A percentile compares a stretch with the other conserved stretches of the same genome.
Conservation (phyloP, 2,888 invertebrate species). For the Melinaea marsaeus region DNA sequence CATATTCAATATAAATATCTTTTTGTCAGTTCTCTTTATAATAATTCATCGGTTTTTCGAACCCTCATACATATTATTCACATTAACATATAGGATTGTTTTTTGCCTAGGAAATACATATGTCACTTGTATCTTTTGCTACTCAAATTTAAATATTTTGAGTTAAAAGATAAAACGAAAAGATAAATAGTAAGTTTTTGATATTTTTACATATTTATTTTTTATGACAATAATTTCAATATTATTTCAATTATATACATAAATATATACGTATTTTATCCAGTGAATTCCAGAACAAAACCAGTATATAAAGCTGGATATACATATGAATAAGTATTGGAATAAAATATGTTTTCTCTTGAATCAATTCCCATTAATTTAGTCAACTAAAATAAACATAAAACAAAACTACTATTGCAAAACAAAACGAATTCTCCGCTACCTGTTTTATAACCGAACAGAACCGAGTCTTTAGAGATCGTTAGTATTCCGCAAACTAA, state of each 20-base stretch:
- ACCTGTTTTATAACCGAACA: constrained; percentile 38
- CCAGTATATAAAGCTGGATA: background rate
- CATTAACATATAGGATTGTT: too few relatives aligned
- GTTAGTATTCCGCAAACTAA: constrained; percentile 67
- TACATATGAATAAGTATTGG: constrained; percentile 10
- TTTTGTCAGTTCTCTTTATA: constrained; percentile 3
- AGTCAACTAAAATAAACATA: constrained; percentile 30
- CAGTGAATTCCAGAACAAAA: background rate
- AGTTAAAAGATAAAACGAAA: too few relatives aligned
- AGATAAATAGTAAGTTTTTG: too few relatives aligned
- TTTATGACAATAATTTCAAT: too few relatives aligned
- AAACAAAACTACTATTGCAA: constrained; percentile 33
- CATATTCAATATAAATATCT: background rate
- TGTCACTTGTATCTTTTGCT: too few relatives aligned
- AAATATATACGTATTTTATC: background rate
- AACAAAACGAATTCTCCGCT: constrained; percentile 36
- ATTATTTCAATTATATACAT: too few relatives aligned
- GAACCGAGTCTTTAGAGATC: constrained; percentile 44
- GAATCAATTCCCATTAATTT: constrained; percentile 27
- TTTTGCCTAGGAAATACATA: too few relatives aligned
- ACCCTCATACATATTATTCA: too few relatives aligned
- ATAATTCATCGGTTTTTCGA: too few relatives aligned
- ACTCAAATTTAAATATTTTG: too few relatives aligned
- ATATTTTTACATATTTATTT: too few relatives aligned
- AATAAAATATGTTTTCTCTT: constrained; percentile 22